Percentiles rank a stretch among this genome's conserved stretches.
phyloP scores from a whole-genome alignment of 2,113 vertebrate genomes.

The Corythornis vintsioides region DNA sequence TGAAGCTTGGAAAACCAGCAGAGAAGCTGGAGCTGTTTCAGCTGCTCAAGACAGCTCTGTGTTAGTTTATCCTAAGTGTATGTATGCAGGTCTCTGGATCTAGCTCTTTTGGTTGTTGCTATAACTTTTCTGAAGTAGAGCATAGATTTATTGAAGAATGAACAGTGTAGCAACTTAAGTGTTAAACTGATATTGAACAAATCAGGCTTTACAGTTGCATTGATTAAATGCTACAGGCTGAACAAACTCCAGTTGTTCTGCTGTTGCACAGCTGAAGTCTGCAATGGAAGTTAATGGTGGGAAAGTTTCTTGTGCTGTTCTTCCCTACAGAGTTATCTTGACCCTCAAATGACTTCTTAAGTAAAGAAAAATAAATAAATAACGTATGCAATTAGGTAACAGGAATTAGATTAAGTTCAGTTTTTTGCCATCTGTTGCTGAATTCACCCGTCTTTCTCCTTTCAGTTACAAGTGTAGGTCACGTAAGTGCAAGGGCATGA shows the following conservation, averaged over 20 bases:
- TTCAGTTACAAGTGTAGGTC: conserved; percentile 20
- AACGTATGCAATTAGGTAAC: conserved; percentile 13
- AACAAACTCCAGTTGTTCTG: not conserved
- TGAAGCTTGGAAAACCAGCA: conserved; percentile 51
- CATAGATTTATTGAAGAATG: not conserved
- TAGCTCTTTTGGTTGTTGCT: conserved; percentile 12
- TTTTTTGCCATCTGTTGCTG: conserved; percentile 1
- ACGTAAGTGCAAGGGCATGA: not conserved
- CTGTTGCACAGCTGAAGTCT: not conserved
- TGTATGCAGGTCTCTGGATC: conserved; percentile 14
- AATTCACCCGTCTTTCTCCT: conserved; percentile 35
- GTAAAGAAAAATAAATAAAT: not conserved
- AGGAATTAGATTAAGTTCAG: conserved; percentile 22
- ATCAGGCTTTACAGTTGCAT: not conserved
- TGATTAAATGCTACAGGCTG: not conserved
- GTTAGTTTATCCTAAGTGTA: conserved; percentile 39
- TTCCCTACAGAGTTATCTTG: conserved; percentile 28
- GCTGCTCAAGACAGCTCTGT: not conserved
- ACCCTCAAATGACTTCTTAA: conserved; percentile 18
- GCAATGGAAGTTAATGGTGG: conserved; percentile 31
- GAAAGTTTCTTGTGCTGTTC: not conserved
- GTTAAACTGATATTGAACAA: conserved; percentile 1
- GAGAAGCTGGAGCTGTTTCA: conserved; percentile 45
- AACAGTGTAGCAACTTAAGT: not conserved
- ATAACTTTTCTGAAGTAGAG: conserved; percentile 4